These are phyloP conservation scores for Tetrax tetrax DNA, from an alignment of 2,113 vertebrate genomes.

Conservation along the genomic window DNA sequence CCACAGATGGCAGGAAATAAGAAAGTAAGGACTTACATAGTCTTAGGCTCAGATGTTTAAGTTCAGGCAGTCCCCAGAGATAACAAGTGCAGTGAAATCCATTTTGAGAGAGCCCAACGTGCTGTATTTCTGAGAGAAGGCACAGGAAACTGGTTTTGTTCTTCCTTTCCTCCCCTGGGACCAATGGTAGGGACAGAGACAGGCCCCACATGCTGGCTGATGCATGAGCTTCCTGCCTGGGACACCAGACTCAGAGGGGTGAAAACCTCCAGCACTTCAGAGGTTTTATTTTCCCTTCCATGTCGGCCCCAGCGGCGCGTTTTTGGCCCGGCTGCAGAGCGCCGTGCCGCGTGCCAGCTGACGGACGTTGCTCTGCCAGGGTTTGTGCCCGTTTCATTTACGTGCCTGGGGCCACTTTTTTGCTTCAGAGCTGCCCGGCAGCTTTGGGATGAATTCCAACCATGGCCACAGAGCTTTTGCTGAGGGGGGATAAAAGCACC, in stretches of 20 bases:
- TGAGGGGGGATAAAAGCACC: neutral
- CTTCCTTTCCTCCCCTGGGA: neutral
- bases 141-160: neutral
- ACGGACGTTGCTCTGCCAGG: neutral
- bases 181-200: accelerated
- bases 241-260: neutral
- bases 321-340: neutral
- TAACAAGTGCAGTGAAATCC: neutral
- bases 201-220: accelerated
- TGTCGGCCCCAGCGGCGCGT: accelerated
- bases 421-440: neutral
- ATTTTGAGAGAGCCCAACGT: neutral
- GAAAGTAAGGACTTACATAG: neutral
- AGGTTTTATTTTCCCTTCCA: neutral
- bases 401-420: neutral
- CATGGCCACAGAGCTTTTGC: neutral
- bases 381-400: neutral
- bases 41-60: neutral
- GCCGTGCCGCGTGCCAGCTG: neutral
- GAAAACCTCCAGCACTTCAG: neutral
- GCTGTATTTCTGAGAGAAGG: neutral
- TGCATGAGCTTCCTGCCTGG: neutral
- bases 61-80: neutral
- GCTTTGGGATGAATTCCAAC: neutral
- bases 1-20: neutral